Evolutionary conservation across 2,797 vertebrate genomes (phyloP).

Genomic region (Zalophus californianus): DNA sequence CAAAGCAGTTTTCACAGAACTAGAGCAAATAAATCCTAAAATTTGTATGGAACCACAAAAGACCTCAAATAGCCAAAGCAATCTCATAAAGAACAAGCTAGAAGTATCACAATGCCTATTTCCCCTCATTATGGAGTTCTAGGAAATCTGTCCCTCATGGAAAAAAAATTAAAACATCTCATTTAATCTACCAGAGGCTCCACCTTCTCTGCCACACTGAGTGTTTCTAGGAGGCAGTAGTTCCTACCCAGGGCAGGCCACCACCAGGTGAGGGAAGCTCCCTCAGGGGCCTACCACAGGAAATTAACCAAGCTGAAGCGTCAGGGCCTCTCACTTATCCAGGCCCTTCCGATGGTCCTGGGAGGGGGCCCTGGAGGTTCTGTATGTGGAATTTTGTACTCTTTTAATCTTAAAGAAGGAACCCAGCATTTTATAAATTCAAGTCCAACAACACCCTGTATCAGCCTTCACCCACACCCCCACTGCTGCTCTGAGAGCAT

Average conservation of each 20-base stretch:
- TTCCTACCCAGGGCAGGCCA: no score
- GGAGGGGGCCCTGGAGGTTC: neutral
- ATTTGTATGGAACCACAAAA: neutral
- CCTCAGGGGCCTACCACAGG: neutral
- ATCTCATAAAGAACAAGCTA: neutral
- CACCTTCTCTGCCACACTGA: neutral
- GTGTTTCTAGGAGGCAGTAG: neutral
- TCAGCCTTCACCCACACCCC: neutral
- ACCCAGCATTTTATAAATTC: neutral
- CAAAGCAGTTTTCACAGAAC: neutral
- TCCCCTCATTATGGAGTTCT: neutral
- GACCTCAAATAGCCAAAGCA: neutral
- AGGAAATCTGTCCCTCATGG: neutral
- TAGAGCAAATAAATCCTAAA: neutral
- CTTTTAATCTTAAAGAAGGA: constrained; percentile 9
- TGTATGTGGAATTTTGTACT: neutral
- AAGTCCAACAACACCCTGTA: neutral
- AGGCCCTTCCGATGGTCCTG: neutral
- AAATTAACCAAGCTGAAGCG: neutral
- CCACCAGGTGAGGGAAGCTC: neutral
- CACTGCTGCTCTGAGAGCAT: neutral
- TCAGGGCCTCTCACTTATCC: neutral
- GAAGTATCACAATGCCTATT: neutral
- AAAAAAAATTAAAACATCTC: neutral
- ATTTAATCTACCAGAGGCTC: neutral